Base-by-base conservation (phyloP, 2,113 vertebrate species). In the Cololabis saira region DNA sequence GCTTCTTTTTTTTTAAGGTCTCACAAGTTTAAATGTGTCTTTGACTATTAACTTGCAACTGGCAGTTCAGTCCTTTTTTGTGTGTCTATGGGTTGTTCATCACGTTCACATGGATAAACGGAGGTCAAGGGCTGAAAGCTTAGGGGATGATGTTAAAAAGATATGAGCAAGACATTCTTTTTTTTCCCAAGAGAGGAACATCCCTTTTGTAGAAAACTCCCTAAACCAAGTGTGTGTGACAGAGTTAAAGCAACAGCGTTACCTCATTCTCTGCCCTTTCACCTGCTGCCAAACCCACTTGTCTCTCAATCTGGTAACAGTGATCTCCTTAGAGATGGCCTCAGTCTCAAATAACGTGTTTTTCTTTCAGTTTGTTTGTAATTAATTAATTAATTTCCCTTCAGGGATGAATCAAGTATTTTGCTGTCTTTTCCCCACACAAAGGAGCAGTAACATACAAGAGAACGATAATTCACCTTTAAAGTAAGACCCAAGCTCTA, bases 101-200 rank as follows among this genome's bases (percentile, higher is more conserved):
- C 19, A 63, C 50, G 54, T 73, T 81, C 70, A 75, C 70, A 70
- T 59, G 62, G 74, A 68, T 75, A 62, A 70, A 74, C 41, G 37
- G 71, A 72, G 68, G 78, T 79, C 53, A 76, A 71, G 18, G 16
- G 41, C 57, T 76, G 47, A 52, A 63, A 67, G 71, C 67, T 72
- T 6, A 16, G 66, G 54, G 51, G 48, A 74, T 55, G 64, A 60
- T 61, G 51, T n/a, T 64, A 57, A 73, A 58, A 71, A 71, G 56
- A 62, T 44, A 27, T 30, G 33, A 37, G 33, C 33, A 37, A 37
- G 33, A 42, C 16, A 16, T 19, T 56, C n/a, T 41, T 58, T 19
- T 43, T 17, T 9, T 47, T 8, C n/a, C 16, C 13, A 44, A 1
- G 42, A n/a, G 43, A 17, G 43, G 43, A 17, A 27, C 24, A 37